Percentiles rank a stretch among this genome's conserved stretches.
These are phyloP conservation scores for Holacanthus passer DNA, from an alignment of 2,113 vertebrate genomes.

Conservation along the genomic window DNA sequence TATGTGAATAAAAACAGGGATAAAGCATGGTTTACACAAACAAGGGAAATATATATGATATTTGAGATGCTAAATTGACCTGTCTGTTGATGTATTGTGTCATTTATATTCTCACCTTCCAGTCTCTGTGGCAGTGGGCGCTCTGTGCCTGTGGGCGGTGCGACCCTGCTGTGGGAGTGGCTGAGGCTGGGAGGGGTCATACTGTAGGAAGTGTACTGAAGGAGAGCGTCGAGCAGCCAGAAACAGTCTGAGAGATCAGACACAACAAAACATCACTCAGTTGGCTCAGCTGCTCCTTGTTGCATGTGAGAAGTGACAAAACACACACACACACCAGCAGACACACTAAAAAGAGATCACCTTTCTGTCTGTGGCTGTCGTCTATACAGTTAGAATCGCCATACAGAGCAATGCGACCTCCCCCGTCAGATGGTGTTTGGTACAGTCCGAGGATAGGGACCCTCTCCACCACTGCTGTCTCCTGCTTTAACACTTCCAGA, in stretches of 20 bases:
- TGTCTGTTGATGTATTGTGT: neutral
- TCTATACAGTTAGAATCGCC: constrained; percentile 98
- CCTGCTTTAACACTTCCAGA: constrained; percentile 96
- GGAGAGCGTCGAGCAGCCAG: constrained; percentile 95
- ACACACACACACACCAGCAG: neutral
- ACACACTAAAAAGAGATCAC: constrained; percentile 71
- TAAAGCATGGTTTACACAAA: neutral
- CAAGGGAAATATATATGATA: no score
- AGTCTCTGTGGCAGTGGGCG: constrained; percentile 89
- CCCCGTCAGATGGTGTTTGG: constrained; percentile 92
- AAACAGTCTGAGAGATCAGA: constrained; percentile 89
- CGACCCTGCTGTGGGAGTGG: constrained; percentile 91
- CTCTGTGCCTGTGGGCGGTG: constrained; percentile 87
- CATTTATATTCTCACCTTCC: constrained; percentile 88
- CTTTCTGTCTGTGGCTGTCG: constrained; percentile 98
- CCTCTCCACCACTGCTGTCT: constrained; percentile 92
- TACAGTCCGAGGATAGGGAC: constrained; percentile 96
- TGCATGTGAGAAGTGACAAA: neutral
- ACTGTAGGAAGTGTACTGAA: constrained; percentile 95
- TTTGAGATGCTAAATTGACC: neutral
- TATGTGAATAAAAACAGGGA: neutral
- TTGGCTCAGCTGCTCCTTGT: neutral
- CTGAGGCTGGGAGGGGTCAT: constrained; percentile 95
- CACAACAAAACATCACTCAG: neutral
- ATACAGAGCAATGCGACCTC: constrained; percentile 94